Evolutionary conservation across 2,113 vertebrate genomes (phyloP), one percentile per base, ranked within the genome.

Genomic region (Empidonax traillii): DNA sequence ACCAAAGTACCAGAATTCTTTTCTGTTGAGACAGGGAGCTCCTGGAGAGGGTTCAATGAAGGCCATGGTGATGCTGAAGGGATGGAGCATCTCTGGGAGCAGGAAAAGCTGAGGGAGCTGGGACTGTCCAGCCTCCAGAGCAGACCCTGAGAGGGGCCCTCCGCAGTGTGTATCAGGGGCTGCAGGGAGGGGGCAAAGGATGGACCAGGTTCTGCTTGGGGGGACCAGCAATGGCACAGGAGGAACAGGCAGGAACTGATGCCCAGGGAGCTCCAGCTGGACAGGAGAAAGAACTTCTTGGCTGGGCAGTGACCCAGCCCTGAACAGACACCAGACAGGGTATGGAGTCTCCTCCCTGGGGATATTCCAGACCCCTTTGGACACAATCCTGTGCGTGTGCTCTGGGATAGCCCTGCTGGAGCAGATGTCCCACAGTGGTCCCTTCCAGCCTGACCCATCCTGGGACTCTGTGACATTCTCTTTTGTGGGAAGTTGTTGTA

Each of bases 11-110:
- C 79, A 75, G 66, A 89, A 89, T 95, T 78, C 30, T 67, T 85
- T 90, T 75, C 31, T 56, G 22, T 3, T 8, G 41, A 28, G 78
- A 68, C n/a, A 12, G 0, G 46, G 41, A 62, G 47, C 71, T 75
- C 0, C 78, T 61, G 71, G 28, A 82, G 17, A 2, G 0, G 71
- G 24, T 9, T 21, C 30, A 0, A 6, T 1, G 2, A 44, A 22
- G 14, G 21, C 35, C 56, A 31, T 0, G 0, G 20, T 20, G 78
- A 2, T 44, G 73, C 6, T 10, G 53, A n/a, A 31, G n/a, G 46
- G 46, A 24, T 41, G 78, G 28, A 61, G 46, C 53, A 39, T 17
- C 10, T 46, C 43, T 0, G 2, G 43, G 76, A 8, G 15, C 12
- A 30, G 69, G 23, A 20, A 1, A 28, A 59, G 52, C 68, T 67